These are phyloP conservation scores for Anoura caudifer DNA, from an alignment of 2,113 vertebrate genomes.

Conservation along the genomic window DNA sequence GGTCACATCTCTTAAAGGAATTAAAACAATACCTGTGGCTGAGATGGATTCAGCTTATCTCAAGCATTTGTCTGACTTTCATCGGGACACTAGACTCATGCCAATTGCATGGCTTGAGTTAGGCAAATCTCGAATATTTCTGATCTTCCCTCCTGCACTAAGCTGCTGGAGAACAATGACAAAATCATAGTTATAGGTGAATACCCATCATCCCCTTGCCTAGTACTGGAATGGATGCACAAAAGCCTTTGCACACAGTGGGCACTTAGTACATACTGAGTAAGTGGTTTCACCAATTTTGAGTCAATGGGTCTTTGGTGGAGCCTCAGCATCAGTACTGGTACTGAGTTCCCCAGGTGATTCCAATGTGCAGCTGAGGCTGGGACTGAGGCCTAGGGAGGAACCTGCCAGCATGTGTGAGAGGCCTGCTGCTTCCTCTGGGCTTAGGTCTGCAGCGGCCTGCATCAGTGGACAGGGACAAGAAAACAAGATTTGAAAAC, in stretches of 20 bases:
- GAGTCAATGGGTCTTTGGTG: not conserved
- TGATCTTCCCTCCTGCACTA: not conserved
- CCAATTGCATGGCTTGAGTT: not conserved
- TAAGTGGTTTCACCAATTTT: not conserved
- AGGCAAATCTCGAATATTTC: not conserved
- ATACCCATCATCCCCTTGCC: not conserved
- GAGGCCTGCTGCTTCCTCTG: not conserved
- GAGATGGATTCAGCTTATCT: not conserved
- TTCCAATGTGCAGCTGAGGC: accelerated
- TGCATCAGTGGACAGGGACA: not conserved
- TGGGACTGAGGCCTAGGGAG: accelerated
- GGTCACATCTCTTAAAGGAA: not conserved
- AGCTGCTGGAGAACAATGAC: not conserved
- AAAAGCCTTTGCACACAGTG: not conserved
- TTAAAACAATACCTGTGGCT: not conserved
- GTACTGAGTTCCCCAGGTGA: not conserved
- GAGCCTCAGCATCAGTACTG: accelerated
- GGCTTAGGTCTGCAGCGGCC: no score
- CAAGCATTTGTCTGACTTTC: not conserved
- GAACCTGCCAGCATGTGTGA: not conserved
- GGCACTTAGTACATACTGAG: not conserved
- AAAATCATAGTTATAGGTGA: not conserved
- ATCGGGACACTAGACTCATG: no score
- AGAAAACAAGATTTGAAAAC: not conserved
- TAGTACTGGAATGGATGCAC: not conserved